Conservation (phyloP, 92 coral and sea anemone species). For the Parazoanthus atlanticus region DNA sequence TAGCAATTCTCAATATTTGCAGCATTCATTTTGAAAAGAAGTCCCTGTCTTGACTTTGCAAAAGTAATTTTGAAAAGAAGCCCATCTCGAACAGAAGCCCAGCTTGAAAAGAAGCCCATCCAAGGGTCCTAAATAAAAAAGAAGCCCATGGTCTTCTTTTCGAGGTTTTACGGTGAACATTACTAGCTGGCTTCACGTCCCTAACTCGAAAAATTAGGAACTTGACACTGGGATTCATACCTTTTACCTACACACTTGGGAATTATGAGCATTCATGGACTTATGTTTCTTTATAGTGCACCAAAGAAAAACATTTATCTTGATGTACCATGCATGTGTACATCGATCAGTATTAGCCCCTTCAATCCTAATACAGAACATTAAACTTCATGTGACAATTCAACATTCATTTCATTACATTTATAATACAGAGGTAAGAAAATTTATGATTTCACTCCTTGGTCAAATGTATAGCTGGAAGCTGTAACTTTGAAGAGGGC, state of each 20-base stretch:
- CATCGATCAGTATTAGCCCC: neutral
- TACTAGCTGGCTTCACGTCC: too few species aligned
- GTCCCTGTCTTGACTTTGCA: too few species aligned
- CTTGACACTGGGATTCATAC: neutral
- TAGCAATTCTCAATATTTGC: too few species aligned
- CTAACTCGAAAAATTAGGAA: too few species aligned
- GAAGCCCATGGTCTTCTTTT: too few species aligned
- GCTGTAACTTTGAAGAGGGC: conserved; percentile 26
- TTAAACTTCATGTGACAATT: neutral
- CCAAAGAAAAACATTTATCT: neutral
- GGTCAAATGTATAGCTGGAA: neutral
- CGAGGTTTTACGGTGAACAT: too few species aligned
- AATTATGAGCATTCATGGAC: neutral
- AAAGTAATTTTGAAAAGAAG: too few species aligned
- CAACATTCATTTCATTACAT: neutral
- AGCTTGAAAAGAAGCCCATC: too few species aligned
- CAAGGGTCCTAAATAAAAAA: too few species aligned
- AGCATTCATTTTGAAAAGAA: too few species aligned
- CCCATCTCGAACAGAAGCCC: too few species aligned
- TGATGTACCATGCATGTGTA: neutral
- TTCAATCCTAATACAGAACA: too few species aligned
- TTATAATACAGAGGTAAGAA: neutral
- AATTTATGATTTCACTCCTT: neutral
- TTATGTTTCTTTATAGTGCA: neutral
- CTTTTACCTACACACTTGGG: neutral